These are phyloP conservation scores for Notarius quadriscutis DNA, from an alignment of 2,113 vertebrate species.

Conservation along the genomic window DNA sequence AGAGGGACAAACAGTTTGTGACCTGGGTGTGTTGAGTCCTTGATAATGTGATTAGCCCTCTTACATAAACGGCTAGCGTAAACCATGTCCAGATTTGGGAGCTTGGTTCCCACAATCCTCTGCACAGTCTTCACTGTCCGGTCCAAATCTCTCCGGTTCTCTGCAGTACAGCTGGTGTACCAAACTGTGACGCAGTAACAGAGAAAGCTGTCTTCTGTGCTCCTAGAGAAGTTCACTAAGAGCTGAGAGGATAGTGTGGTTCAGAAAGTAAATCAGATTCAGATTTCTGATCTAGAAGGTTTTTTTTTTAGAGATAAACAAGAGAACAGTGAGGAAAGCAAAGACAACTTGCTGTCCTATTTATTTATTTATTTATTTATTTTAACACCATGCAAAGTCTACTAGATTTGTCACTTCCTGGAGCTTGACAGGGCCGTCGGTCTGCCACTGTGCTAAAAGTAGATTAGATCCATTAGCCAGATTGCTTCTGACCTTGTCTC, in stretches of 20 bases:
- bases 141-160: too few relatives aligned
- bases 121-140: too few relatives aligned
- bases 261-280: not conserved
- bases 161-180: too few relatives aligned
- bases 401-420: slow-evolving; percentile 62
- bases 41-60: too few relatives aligned
- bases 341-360: slow-evolving; percentile 4
- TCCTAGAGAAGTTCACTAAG: too few relatives aligned
- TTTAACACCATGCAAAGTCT: slow-evolving; percentile 47
- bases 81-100: too few relatives aligned
- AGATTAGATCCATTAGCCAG: slow-evolving; percentile 64
- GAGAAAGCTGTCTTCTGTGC: too few relatives aligned
- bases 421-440: slow-evolving; percentile 65
- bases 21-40: too few relatives aligned
- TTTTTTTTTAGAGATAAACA: not conserved
- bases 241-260: not conserved
- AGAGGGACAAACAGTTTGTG: too few relatives aligned
- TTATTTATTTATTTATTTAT: not conserved
- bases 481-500: slow-evolving; percentile 64
- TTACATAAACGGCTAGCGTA: too few relatives aligned
- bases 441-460: slow-evolving; percentile 62
- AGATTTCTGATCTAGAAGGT: not conserved
- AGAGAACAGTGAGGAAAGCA: not conserved
- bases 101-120: too few relatives aligned
- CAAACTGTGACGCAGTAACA: too few relatives aligned